These are phyloP conservation scores for Austrofundulus limnaeus DNA, from an alignment of 2,113 vertebrate species.

Conservation along the genomic window DNA sequence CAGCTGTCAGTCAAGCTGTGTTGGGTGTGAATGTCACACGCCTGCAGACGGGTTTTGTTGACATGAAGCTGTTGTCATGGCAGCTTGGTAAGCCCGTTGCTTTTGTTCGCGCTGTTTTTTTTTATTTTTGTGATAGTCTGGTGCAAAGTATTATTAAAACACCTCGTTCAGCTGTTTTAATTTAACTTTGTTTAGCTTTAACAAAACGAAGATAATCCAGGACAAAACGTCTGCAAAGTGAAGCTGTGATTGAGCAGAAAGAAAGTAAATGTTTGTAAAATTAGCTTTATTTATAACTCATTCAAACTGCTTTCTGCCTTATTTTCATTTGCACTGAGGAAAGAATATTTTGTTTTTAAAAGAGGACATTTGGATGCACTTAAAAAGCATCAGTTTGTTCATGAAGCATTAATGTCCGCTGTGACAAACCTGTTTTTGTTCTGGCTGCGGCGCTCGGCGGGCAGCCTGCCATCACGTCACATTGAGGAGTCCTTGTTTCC, in stretches of 20 bases:
- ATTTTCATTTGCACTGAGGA: not conserved
- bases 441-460: conserved; percentile 38
- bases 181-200: no score
- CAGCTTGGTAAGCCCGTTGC: conserved; percentile 58
- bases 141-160: conserved; percentile 12
- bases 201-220: no score
- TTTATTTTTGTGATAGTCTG: conserved; percentile 7
- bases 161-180: no score
- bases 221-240: not conserved
- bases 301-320: not conserved
- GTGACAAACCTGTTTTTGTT: conserved; percentile 45
- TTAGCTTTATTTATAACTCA: not conserved
- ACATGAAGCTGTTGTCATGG: conserved; percentile 61
- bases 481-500: conserved; percentile 66
- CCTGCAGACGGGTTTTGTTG: conserved; percentile 61
- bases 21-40: conserved; percentile 59
- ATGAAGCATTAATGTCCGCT: conserved; percentile 28
- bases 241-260: conserved; percentile 25
- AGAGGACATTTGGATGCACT: conserved; percentile 1
- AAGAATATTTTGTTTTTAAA: not conserved
- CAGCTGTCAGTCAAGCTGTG: conserved; percentile 38
- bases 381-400: conserved; percentile 13
- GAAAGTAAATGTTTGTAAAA: not conserved
- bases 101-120: conserved; percentile 46
- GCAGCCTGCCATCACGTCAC: conserved; percentile 56